Evolutionary conservation across 2,888 invertebrate genomes (phyloP).

Genomic region (Copidosoma aretas): DNA sequence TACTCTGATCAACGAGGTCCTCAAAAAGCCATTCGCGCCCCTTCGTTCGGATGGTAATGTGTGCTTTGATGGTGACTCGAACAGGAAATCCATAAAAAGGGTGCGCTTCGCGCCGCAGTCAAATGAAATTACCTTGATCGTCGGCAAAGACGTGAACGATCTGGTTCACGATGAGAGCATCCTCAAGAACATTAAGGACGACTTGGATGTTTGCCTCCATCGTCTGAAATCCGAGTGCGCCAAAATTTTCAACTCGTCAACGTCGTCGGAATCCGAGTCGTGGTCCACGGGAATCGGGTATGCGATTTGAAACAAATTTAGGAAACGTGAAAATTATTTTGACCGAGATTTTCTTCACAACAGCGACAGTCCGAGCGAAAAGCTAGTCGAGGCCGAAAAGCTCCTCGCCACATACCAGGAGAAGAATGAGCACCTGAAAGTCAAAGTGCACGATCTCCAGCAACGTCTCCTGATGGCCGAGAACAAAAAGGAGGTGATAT

Average conservation of each 20-base stretch:
- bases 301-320: not conserved
- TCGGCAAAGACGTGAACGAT: constrained; percentile 68
- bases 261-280: constrained; percentile 41
- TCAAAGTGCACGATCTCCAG: constrained; percentile 68
- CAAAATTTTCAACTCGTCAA: constrained; percentile 57
- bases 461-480: constrained; percentile 62
- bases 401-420: constrained; percentile 62
- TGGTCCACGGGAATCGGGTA: constrained; percentile 38
- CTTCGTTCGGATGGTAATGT: constrained; percentile 35
- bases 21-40: constrained; percentile 58
- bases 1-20: constrained; percentile 72
- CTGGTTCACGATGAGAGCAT: constrained; percentile 64
- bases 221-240: constrained; percentile 75
- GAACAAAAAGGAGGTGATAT: constrained; percentile 64
- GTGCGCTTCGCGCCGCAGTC: constrained; percentile 76
- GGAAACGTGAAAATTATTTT: not conserved
- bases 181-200: constrained; percentile 69
- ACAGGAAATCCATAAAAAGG: constrained; percentile 60
- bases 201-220: constrained; percentile 73
- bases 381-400: constrained; percentile 68
- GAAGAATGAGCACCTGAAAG: constrained; percentile 65
- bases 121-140: constrained; percentile 64
- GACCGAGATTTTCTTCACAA: not conserved
- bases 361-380: constrained; percentile 53
- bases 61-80: constrained; percentile 22